Conservation (phyloP, 35 echinoderm and acorn worm species). For the Heliocidaris tuberculata region DNA sequence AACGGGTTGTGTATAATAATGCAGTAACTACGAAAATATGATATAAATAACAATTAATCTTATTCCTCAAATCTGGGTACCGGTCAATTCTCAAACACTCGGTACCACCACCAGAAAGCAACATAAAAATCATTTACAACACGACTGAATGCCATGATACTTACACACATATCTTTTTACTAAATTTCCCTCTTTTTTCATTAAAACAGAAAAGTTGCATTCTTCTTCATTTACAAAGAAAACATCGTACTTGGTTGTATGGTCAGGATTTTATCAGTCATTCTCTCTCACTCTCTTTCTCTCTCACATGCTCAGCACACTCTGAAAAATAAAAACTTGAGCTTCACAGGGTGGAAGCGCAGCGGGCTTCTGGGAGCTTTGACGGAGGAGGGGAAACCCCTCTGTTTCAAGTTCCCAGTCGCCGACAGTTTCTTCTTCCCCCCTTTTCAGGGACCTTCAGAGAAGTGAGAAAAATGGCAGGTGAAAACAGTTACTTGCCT, state of each 20-base stretch:
- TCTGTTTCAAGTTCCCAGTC: not conserved
- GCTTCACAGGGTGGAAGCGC: not conserved
- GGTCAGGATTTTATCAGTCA: not conserved
- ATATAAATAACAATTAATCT: conserved; percentile 35
- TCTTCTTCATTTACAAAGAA: not conserved
- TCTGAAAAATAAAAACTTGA: not conserved
- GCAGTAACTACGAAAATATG: conserved; percentile 31
- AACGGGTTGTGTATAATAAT: not conserved
- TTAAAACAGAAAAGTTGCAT: not conserved
- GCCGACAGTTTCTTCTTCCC: not conserved
- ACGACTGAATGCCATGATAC: not conserved
- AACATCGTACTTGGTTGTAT: not conserved
- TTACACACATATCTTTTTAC: not conserved
- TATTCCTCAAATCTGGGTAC: conserved; percentile 14
- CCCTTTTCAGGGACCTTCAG: not conserved
- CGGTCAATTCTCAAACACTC: not conserved
- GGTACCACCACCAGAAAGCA: not conserved
- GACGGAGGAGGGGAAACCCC: not conserved
- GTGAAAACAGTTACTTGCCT: not conserved
- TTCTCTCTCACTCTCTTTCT: conserved; percentile 12
- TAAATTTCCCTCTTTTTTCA: not conserved
- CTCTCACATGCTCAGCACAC: not conserved
- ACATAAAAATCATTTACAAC: conserved; percentile 19
- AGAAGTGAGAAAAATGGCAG: not conserved
- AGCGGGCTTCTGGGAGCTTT: not conserved